phyloP scores from a whole-genome alignment of 2,888 invertebrate species.

The Periphyllus acericola region DNA sequence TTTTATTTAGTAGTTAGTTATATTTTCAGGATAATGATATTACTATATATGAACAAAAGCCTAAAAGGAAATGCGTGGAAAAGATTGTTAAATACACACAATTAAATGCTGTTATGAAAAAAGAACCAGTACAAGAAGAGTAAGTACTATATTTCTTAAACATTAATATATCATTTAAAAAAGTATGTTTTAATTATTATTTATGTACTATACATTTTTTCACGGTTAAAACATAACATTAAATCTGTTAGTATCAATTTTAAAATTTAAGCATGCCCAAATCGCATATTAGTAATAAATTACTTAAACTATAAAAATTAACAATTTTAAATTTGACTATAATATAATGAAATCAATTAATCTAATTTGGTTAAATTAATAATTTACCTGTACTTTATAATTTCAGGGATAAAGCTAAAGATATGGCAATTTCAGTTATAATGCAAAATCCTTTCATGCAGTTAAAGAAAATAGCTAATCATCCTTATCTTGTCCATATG shows the following conservation, averaged over 20 bases:
- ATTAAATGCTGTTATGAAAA: conserved; percentile 20
- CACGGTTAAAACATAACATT: background rate
- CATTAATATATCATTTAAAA: no score
- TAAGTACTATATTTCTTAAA: background rate
- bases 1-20: no score
- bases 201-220: no score
- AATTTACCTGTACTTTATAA: background rate
- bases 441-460: conserved; percentile 69
- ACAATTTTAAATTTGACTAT: no score
- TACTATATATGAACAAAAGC: conserved; percentile 65
- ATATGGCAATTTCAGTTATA: conserved; percentile 6
- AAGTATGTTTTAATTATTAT: no score
- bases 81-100: conserved; percentile 63
- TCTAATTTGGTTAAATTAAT: no score
- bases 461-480: conserved; percentile 73
- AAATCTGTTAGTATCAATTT: background rate
- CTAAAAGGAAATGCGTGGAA: conserved; percentile 67
- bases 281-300: no score
- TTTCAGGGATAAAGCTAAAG: background rate
- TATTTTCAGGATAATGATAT: conserved; percentile 47
- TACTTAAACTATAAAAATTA: no score
- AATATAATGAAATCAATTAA: no score
- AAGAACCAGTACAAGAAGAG: background rate
- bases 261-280: background rate
- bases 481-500: conserved; percentile 75